These are phyloP conservation scores for Muscina levida DNA, from an alignment of 2,888 invertebrate species.

Conservation along the genomic window DNA sequence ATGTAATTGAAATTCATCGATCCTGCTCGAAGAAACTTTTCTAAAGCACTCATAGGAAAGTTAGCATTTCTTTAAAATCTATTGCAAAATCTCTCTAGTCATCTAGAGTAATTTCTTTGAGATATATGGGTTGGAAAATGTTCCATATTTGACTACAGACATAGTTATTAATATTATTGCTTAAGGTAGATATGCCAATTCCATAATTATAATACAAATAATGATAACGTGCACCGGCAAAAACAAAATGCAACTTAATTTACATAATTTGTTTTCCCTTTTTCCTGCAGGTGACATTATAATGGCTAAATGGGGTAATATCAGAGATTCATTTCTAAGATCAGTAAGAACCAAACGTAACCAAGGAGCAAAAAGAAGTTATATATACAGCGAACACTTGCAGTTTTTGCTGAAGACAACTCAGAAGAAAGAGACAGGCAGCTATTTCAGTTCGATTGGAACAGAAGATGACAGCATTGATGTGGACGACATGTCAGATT, in stretches of 20 bases:
- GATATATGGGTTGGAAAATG: no score
- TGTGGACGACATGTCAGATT: slow-evolving; percentile 6
- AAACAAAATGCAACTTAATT: neutral
- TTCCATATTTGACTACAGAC: no score
- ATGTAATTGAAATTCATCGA: no score
- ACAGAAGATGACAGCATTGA: slow-evolving; percentile 6
- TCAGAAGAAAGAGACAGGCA: slow-evolving; percentile 4
- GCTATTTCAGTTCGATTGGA: slow-evolving; percentile 1
- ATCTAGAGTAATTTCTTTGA: no score
- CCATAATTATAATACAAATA: no score
- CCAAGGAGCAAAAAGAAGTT: slow-evolving; percentile 11
- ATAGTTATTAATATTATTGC: no score
- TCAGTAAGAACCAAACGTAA: slow-evolving; percentile 3
- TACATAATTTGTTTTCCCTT: slow-evolving; percentile 12
- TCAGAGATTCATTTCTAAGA: slow-evolving; percentile 17
- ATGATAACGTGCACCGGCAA: neutral
- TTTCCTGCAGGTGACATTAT: slow-evolving; percentile 7
- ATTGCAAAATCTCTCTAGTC: no score
- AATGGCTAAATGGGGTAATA: slow-evolving; percentile 3
- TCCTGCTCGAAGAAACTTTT: no score
- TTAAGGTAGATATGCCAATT: no score
- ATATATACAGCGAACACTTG: neutral
- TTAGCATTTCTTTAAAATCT: no score
- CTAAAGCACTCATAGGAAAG: no score
- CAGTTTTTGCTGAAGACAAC: slow-evolving; percentile 8